phyloP scores from a whole-genome alignment of 2,888 invertebrate species.

The Clitarchus hookeri region DNA sequence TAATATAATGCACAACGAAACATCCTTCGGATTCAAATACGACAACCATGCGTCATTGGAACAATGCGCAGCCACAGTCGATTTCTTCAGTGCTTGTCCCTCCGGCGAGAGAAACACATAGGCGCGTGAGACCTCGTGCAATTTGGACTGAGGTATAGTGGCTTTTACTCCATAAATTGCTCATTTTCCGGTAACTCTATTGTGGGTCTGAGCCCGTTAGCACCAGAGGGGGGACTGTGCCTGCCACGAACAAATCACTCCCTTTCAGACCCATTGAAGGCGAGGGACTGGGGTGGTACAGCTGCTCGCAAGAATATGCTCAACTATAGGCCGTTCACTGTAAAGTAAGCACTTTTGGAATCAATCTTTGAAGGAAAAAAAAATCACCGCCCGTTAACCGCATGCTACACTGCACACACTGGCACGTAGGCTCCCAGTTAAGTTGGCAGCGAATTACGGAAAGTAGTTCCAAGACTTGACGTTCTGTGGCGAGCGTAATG shows the following conservation, averaged over 20 bases:
- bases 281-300: not conserved
- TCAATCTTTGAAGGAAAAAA: no score
- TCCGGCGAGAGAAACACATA: not conserved
- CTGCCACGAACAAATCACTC: conserved; percentile 29
- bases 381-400: no score
- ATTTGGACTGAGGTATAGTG: conserved; percentile 26
- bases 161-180: conserved; percentile 39
- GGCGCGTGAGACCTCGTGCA: not conserved
- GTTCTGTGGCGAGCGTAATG: no score
- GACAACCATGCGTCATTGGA: not conserved
- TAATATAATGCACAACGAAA: not conserved
- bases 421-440: no score
- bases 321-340: not conserved
- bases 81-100: not conserved
- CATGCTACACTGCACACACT: no score
- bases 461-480: no score
- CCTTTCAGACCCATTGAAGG: not conserved
- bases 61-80: not conserved
- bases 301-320: not conserved
- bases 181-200: conserved; percentile 35
- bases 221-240: conserved; percentile 26
- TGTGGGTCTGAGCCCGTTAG: conserved; percentile 30
- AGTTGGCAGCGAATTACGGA: no score
- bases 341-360: no score
- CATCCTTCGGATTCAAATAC: not conserved